Evolutionary conservation across 2,113 vertebrate genomes (phyloP), one percentile per base, ranked within the genome.

Genomic region (Mohoua ochrocephala): DNA sequence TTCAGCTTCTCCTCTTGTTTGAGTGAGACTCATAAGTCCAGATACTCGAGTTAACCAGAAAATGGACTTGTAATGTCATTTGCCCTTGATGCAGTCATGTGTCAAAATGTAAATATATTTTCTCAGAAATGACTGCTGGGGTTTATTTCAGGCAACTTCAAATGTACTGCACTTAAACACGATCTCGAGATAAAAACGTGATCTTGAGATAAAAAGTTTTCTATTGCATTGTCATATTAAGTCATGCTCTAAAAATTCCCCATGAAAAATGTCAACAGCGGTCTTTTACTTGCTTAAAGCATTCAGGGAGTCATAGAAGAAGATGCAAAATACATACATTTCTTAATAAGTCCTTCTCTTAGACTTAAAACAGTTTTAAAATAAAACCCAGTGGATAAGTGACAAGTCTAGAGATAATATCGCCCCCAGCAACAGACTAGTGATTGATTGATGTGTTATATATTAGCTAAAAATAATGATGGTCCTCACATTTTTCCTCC

Each of bases 381-480:
- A 81, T 73, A 83, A 82, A 93, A 77, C 3, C 15, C n/a, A 28
- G 28, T 28, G 63, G 24, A 49, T 57, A 63, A 90, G 37, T 86
- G 71, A 44, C 50, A 91, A 91, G 33, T 50, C 41, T 59, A 75
- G 94, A 89, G 81, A 86, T 61, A 73, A 56, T 77, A 60, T 64
- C 1, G 0, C 37, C 27, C 26, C 37, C 52, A 87, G 82, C 73
- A 90, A 78, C 11, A 68, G 59, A 79, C 52, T 52, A 65, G 17
- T 91, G 87, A 87, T 79, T 93, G 93, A 95, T 68, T 96, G 77
- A 70, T 42, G 39, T 79, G 49, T 69, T 82, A 71, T 41, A 60
- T 76, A 87, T 94, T 81, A 91, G 74, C 56, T 91, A 92, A 91
- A 97, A 97, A 95, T 83, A 94, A 87, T 81, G 49, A 76, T 71